A percentile compares a stretch with the other conserved stretches of the same genome.
phyloP scores from a whole-genome alignment of 2,113 vertebrate genomes.

The Varanus salvator region DNA sequence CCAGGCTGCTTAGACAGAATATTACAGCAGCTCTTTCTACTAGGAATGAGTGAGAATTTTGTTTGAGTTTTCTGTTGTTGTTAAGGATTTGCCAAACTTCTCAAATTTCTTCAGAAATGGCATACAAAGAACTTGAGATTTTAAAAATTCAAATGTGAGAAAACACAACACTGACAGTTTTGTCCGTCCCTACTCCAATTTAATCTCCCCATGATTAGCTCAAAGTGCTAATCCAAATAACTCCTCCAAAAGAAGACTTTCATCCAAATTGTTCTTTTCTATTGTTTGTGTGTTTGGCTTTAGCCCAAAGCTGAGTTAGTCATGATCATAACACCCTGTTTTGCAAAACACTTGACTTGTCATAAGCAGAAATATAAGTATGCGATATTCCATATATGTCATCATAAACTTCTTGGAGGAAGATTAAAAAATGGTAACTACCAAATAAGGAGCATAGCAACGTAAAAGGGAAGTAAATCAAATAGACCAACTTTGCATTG shows the following conservation, averaged over 20 bases:
- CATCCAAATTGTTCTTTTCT: background rate
- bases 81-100: too few species aligned
- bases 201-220: background rate
- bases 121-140: too few species aligned
- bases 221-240: background rate
- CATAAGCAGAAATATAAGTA: background rate
- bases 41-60: background rate
- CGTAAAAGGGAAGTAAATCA: background rate
- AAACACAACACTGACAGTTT: too few species aligned
- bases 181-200: background rate
- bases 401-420: background rate
- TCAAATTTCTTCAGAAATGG: too few species aligned
- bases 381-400: background rate
- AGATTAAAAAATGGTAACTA: background rate
- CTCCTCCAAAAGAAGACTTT: background rate
- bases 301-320: background rate
- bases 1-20: background rate
- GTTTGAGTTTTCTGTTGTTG: too few species aligned
- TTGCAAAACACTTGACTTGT: background rate
- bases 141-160: too few species aligned
- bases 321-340: background rate
- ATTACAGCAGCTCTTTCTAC: background rate
- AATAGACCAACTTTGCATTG: background rate
- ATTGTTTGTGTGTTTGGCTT: background rate
- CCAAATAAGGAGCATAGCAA: background rate